phyloP scores from a whole-genome alignment of 2,113 vertebrate genomes.

The Anarrhichthys ocellatus region DNA sequence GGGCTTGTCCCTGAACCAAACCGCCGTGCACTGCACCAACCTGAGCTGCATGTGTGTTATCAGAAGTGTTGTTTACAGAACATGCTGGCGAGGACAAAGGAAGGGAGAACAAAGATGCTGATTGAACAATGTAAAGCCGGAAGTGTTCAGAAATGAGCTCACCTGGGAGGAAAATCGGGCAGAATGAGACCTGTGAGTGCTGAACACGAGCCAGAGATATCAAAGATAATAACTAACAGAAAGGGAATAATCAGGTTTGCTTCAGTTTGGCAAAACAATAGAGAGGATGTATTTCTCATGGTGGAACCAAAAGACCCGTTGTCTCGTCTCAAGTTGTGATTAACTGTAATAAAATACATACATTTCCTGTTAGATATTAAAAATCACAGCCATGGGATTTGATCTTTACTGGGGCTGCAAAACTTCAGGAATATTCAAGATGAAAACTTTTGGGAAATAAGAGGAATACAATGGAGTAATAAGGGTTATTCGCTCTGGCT shows the following conservation, averaged over 20 bases:
- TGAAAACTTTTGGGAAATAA: background rate
- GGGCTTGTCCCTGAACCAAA: background rate
- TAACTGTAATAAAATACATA: background rate
- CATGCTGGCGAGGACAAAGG: constrained; percentile 37
- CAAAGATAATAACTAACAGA: constrained; percentile 1
- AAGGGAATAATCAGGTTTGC: background rate
- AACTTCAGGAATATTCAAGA: background rate
- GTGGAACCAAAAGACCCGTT: background rate
- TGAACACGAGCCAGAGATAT: constrained; percentile 36
- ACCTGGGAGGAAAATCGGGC: constrained; percentile 11
- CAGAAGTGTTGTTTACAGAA: constrained; percentile 40
- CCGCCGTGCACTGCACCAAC: background rate
- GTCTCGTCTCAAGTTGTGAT: background rate
- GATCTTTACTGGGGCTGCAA: no score
- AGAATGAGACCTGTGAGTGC: constrained; percentile 25
- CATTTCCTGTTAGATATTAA: no score
- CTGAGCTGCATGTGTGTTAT: constrained; percentile 32
- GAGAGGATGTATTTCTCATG: background rate
- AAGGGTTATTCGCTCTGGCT: background rate
- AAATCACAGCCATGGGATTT: no score
- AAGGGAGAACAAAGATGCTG: constrained; percentile 58
- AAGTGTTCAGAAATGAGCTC: constrained; percentile 27
- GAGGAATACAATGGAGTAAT: background rate
- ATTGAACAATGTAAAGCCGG: constrained; percentile 65
- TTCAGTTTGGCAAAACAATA: background rate